Base-by-base conservation (phyloP, 2,113 vertebrate species). In the Corapipo altera region DNA sequence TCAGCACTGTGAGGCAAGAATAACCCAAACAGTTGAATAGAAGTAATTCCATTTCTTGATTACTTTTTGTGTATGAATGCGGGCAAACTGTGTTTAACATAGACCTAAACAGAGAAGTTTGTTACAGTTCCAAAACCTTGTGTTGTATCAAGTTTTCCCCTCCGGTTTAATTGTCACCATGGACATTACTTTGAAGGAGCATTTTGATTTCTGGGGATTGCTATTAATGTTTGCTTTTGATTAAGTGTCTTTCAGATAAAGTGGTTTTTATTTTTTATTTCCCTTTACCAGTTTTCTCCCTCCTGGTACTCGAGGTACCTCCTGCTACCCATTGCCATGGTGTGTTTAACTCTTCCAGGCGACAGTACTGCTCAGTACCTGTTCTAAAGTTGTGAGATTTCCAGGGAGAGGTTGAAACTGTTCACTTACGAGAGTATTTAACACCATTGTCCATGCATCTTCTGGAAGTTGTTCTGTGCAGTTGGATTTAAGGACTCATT, bases 341-440 rank as follows among this genome's bases (percentile, higher is more conserved):
- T 49, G 6, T 32, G 6, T 54, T 92, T 73, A 64, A 39, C 6
- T 2, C n/a, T 88, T 55, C 35, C n/a, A 54, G 44, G 20, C 58
- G 71, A n/a, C 39, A 33, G 26, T 48, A 6, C 21, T 85, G 41
- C 55, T 52, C 76, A 10, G 33, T 65, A 9, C 19, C 21, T 35
- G 23, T 52, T 77, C 23, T 76, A 81, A 69, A 80, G 44, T 26
- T 35, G 18, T 30, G 58, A n/a, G 30, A 21, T 59, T 61, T 93
- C 49, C 18, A 43, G 10, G 14, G 33, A 65, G 67, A 73, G 18
- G 10, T 8, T 1, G 6, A 76, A 91, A 32, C 58, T n/a, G 2
- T 26, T 76, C 5, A 2, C 7, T 69, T 2, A 1, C 20, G 23
- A n/a, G 11, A 49, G 7, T 0, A 0, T 72, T 65, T 61, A 44